Conservation (phyloP, 2,797 vertebrate genomes). For the Petrocephalus schoutedeni region DNA sequence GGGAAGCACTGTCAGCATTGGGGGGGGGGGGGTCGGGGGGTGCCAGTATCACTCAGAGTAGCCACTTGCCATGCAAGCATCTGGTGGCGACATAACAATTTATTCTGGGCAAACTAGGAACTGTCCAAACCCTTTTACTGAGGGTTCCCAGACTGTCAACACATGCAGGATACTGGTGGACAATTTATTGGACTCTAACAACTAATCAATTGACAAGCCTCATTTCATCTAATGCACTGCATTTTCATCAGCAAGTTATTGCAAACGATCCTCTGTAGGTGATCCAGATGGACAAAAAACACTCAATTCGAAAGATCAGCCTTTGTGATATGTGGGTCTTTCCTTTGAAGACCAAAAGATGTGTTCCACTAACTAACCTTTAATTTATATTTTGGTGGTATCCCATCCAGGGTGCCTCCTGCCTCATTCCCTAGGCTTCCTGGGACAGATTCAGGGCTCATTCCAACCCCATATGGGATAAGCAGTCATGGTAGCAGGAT, state of each 20-base stretch:
- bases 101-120: neutral
- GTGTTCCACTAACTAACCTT: neutral
- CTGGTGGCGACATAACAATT: neutral
- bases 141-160: neutral
- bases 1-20: neutral
- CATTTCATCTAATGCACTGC: neutral
- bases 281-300: neutral
- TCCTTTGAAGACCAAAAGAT: neutral
- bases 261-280: neutral
- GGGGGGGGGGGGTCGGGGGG: neutral
- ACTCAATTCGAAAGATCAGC: neutral
- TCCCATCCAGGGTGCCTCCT: neutral
- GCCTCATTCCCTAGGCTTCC: neutral
- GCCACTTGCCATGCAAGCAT: neutral
- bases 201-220: neutral
- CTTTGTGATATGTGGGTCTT: neutral
- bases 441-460: neutral
- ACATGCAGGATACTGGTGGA: neutral
- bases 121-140: neutral
- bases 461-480: neutral
- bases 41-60: neutral
- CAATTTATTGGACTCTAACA: neutral
- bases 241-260: neutral
- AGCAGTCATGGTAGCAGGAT: neutral
- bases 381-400: neutral